Conservation (phyloP, 2,888 invertebrate genomes). For the Dorcus hopei region DNA sequence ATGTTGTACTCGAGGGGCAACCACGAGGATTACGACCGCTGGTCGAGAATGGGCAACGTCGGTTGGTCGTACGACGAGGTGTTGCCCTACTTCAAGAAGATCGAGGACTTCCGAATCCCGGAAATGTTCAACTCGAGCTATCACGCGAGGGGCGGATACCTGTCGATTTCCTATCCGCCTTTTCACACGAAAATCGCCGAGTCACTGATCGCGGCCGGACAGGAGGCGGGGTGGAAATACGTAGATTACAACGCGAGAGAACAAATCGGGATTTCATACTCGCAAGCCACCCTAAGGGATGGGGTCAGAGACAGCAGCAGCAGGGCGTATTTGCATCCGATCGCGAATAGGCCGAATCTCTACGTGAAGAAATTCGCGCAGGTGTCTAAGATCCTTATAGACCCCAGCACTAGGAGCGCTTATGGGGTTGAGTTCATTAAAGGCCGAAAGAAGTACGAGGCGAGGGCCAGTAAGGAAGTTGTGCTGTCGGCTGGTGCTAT, state of each 20-base stretch:
- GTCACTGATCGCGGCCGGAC: slow-evolving; percentile 62
- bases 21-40: slow-evolving; percentile 79
- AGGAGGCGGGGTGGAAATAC: slow-evolving; percentile 60
- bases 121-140: slow-evolving; percentile 57
- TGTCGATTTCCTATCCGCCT: slow-evolving; percentile 57
- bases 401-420: slow-evolving; percentile 45
- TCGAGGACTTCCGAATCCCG: slow-evolving; percentile 78
- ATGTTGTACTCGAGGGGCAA: slow-evolving; percentile 92
- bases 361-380: slow-evolving; percentile 53
- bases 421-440: slow-evolving; percentile 50
- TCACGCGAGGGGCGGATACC: slow-evolving; percentile 56
- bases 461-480: slow-evolving; percentile 56
- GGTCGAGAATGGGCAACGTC: slow-evolving; percentile 78
- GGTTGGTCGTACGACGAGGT: slow-evolving; percentile 69
- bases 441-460: slow-evolving; percentile 34
- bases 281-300: slow-evolving; percentile 53
- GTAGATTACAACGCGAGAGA: slow-evolving; percentile 64
- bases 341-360: slow-evolving; percentile 51
- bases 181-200: slow-evolving; percentile 58
- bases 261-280: slow-evolving; percentile 54
- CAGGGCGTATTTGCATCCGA: slow-evolving; percentile 53
- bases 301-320: slow-evolving; percentile 53
- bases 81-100: slow-evolving; percentile 80
- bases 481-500: slow-evolving; percentile 64
- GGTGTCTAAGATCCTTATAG: slow-evolving; percentile 50